Conservation (phyloP, 2,888 invertebrate genomes). For the Vesta saturnalis region DNA sequence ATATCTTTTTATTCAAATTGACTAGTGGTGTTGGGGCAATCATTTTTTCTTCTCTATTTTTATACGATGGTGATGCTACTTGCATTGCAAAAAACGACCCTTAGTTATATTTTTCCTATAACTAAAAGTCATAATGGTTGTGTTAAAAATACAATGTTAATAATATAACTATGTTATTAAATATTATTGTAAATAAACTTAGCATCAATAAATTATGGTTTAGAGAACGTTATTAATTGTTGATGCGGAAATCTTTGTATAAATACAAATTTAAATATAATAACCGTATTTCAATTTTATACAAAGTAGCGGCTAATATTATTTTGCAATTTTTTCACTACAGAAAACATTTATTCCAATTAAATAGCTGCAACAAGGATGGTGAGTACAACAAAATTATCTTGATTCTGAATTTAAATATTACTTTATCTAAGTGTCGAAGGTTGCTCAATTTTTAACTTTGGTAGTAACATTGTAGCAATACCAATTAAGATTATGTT, state of each 20-base stretch:
- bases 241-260: slow-evolving; percentile 21
- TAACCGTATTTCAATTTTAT: too few relatives aligned
- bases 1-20: slow-evolving; percentile 49
- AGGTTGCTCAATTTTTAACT: too few relatives aligned
- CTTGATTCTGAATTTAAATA: too few relatives aligned
- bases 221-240: slow-evolving; percentile 43
- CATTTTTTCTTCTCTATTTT: slow-evolving; percentile 56
- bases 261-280: background rate
- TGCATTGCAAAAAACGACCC: slow-evolving; percentile 35
- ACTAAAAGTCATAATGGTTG: slow-evolving; percentile 51
- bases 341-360: too few relatives aligned
- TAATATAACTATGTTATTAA: slow-evolving; percentile 57
- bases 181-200: slow-evolving; percentile 58
- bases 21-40: slow-evolving; percentile 42
- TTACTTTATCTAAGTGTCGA: too few relatives aligned
- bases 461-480: too few relatives aligned
- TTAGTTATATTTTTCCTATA: slow-evolving; percentile 44
- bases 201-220: slow-evolving; percentile 57
- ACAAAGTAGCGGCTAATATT: too few relatives aligned
- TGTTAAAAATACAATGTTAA: slow-evolving; percentile 54
- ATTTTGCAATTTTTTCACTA: too few relatives aligned
- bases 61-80: slow-evolving; percentile 52
- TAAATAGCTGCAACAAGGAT: too few relatives aligned
- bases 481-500: too few relatives aligned
- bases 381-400: too few relatives aligned